Percentiles rank a stretch among this genome's conserved stretches.
Evolutionary conservation across 2,797 vertebrate genomes (phyloP).

Genomic region (Lepus oiostolus): DNA sequence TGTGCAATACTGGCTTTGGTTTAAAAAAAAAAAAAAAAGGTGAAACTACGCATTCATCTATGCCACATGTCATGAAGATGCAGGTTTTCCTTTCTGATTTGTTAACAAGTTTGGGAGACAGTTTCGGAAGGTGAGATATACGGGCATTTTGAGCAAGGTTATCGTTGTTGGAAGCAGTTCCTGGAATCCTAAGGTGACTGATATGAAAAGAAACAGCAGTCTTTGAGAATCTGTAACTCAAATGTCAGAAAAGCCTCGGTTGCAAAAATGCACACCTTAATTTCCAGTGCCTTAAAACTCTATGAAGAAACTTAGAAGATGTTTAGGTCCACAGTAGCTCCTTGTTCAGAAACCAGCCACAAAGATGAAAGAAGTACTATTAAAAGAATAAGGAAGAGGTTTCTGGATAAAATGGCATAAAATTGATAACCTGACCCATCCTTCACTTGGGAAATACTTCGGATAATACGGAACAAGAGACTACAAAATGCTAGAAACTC

Average conservation of each 20-base stretch:
- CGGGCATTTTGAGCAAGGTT: slow-evolving; percentile 10
- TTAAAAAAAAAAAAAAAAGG: neutral
- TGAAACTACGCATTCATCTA: neutral
- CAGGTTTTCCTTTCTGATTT: neutral
- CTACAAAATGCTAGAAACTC: neutral
- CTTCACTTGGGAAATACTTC: neutral
- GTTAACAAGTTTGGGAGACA: neutral
- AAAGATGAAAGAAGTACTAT: neutral
- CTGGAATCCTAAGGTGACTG: neutral
- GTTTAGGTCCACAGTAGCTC: neutral
- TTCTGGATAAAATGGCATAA: slow-evolving; percentile 51
- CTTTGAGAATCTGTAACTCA: neutral
- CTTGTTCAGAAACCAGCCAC: slow-evolving; percentile 16
- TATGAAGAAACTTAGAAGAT: slow-evolving; percentile 28
- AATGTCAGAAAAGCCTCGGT: neutral
- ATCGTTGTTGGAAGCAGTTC: neutral
- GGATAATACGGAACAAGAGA: slow-evolving; percentile 36
- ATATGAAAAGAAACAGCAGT: slow-evolving; percentile 23
- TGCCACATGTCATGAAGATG: neutral
- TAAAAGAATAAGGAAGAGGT: neutral
- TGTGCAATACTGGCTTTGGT: neutral
- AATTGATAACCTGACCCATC: neutral
- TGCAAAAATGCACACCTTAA: slow-evolving; percentile 9
- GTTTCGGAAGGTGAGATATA: neutral
- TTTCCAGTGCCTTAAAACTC: neutral